Conservation (phyloP, 2,113 vertebrate species). For the Channa argus region DNA sequence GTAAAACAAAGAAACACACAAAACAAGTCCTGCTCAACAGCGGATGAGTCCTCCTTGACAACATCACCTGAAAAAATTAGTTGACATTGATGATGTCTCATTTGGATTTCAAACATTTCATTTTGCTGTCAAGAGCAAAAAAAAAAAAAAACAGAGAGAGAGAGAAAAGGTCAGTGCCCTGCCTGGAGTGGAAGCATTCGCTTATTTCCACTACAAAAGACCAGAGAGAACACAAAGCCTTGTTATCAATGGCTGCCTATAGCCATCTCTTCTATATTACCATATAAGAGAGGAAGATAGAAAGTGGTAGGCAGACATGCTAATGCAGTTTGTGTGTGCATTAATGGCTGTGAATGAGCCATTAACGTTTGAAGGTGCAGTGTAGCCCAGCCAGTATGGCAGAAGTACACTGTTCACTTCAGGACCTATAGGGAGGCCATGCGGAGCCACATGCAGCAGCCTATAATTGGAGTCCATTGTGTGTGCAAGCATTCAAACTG, state of each 20-base stretch:
- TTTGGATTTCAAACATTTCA: slow-evolving; percentile 48
- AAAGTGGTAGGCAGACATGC: slow-evolving; percentile 58
- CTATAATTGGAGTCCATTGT: slow-evolving; percentile 70
- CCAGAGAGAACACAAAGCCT: slow-evolving; percentile 48
- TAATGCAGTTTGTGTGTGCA: slow-evolving; percentile 65
- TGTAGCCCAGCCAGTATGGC: slow-evolving; percentile 69
- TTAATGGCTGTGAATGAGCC: slow-evolving; percentile 81
- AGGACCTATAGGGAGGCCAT: slow-evolving; percentile 66
- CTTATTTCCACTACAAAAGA: slow-evolving; percentile 70
- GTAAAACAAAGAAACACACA: slow-evolving; percentile 31
- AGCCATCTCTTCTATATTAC: slow-evolving; percentile 53
- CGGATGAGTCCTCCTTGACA: slow-evolving; percentile 6
- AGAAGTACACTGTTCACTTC: slow-evolving; percentile 79
- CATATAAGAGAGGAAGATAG: slow-evolving; percentile 59
- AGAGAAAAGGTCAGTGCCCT: slow-evolving; percentile 23
- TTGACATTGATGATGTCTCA: slow-evolving; percentile 20
- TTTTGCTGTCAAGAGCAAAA: slow-evolving; percentile 15
- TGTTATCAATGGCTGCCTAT: slow-evolving; percentile 49
- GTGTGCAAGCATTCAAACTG: slow-evolving; percentile 70
- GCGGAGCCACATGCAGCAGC: slow-evolving; percentile 59
- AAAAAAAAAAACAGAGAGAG: background rate
- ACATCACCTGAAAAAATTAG: slow-evolving; percentile 5
- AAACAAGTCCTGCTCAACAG: background rate
- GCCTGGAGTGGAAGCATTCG: slow-evolving; percentile 47
- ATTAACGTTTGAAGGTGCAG: slow-evolving; percentile 82